These are phyloP conservation scores for Bettongia penicillata DNA, from an alignment of 2,113 vertebrate genomes.

Conservation along the genomic window DNA sequence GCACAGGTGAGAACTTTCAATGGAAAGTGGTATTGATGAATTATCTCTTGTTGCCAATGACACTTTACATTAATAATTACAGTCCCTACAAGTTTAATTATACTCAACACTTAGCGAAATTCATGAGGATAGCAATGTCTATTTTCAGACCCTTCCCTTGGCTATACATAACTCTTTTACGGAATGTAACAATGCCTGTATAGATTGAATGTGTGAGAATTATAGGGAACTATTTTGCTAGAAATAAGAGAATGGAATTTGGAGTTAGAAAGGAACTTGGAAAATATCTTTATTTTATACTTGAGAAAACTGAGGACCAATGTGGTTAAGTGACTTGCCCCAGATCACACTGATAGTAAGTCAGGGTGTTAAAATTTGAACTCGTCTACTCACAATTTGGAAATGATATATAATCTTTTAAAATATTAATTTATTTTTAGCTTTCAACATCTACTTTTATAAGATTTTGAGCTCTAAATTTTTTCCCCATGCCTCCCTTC, in stretches of 20 bases:
- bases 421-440: too few species aligned
- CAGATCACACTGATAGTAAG: background rate
- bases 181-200: background rate
- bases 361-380: background rate
- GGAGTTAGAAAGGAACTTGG: background rate
- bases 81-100: background rate
- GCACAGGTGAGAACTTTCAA: constrained; percentile 56
- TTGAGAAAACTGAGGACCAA: background rate
- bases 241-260: background rate
- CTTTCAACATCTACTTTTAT: too few species aligned
- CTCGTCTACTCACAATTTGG: background rate
- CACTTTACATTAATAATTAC: background rate
- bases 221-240: background rate
- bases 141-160: background rate
- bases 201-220: background rate
- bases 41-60: too few species aligned
- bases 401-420: background rate
- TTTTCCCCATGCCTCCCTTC: too few species aligned
- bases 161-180: background rate
- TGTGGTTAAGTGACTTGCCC: background rate
- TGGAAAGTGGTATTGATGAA: too few species aligned
- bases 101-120: background rate
- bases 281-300: background rate
- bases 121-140: background rate
- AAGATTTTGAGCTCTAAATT: too few species aligned